Percentiles rank a stretch among this genome's conserved stretches.
Conservation (phyloP, 2,113 vertebrate species). For the Coracopsis vasa region DNA sequence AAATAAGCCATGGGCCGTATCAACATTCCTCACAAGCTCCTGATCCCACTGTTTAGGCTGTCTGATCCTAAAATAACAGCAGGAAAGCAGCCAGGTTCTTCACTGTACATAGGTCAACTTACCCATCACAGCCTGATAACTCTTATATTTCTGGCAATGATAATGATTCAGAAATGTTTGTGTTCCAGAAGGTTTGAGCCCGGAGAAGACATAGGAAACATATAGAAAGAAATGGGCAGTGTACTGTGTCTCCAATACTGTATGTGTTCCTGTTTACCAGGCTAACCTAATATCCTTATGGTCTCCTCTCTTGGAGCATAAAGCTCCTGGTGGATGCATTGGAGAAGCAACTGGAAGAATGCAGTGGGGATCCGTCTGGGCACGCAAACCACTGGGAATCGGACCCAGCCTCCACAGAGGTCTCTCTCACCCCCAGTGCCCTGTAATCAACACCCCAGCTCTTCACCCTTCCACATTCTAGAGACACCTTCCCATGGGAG, state of each 20-base stretch:
- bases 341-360: background rate
- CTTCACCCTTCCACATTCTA: background rate
- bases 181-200: background rate
- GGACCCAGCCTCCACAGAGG: accelerated
- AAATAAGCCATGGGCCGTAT: background rate
- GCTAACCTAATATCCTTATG: accelerated
- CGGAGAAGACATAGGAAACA: background rate
- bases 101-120: background rate
- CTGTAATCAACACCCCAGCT: background rate
- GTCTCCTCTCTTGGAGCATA: background rate
- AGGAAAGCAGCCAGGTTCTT: background rate
- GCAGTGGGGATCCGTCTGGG: accelerated
- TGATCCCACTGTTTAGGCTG: background rate
- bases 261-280: accelerated
- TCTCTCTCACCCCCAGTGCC: too few relatives aligned
- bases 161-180: accelerated
- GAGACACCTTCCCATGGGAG: background rate
- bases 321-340: background rate
- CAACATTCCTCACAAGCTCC: background rate
- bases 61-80: background rate
- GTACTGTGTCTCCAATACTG: accelerated
- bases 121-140: background rate
- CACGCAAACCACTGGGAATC: accelerated
- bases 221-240: background rate
- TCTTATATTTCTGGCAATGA: background rate